phyloP scores from a whole-genome alignment of 1,140 invertebrate species.

The Ceratitis capitata region DNA sequence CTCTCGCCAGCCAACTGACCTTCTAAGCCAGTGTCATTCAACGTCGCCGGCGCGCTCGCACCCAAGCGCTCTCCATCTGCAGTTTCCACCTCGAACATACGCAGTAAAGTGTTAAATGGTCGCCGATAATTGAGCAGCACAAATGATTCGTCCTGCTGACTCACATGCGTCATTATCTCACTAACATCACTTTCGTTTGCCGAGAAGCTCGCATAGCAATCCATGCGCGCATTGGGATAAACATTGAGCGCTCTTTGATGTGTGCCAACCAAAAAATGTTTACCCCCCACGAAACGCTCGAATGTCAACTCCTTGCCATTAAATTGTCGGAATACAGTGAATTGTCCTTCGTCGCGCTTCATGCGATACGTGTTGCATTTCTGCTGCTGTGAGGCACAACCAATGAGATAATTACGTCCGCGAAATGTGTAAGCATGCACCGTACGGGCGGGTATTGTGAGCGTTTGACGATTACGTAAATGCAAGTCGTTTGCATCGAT shows the following conservation, averaged over 20 bases:
- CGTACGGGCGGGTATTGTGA: constrained; percentile 50
- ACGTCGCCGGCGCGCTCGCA: neutral
- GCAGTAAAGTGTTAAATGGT: constrained; percentile 45
- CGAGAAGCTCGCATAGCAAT: constrained; percentile 55
- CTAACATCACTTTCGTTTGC: constrained; percentile 45
- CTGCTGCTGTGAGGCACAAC: constrained; percentile 44
- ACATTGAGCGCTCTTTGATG: constrained; percentile 51
- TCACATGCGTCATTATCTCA: constrained; percentile 48
- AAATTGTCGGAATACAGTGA: constrained; percentile 52
- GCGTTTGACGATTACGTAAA: constrained; percentile 49
- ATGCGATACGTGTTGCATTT: constrained; percentile 53
- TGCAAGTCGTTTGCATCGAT: constrained; percentile 42
- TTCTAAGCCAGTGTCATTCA: constrained; percentile 43
- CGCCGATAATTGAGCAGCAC: constrained; percentile 49
- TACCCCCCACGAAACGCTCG: constrained; percentile 46
- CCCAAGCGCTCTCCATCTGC: neutral
- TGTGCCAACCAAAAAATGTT: constrained; percentile 49
- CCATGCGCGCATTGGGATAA: constrained; percentile 53
- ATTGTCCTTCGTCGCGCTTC: constrained; percentile 51
- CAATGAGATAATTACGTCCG: constrained; percentile 51
- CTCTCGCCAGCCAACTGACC: neutral
- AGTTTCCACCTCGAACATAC: constrained; percentile 52
- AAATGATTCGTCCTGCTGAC: constrained; percentile 51
- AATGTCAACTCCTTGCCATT: constrained; percentile 45
- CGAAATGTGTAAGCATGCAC: constrained; percentile 50